phyloP scores from a whole-genome alignment of 2,113 vertebrate species.

The Anguilla rostrata region DNA sequence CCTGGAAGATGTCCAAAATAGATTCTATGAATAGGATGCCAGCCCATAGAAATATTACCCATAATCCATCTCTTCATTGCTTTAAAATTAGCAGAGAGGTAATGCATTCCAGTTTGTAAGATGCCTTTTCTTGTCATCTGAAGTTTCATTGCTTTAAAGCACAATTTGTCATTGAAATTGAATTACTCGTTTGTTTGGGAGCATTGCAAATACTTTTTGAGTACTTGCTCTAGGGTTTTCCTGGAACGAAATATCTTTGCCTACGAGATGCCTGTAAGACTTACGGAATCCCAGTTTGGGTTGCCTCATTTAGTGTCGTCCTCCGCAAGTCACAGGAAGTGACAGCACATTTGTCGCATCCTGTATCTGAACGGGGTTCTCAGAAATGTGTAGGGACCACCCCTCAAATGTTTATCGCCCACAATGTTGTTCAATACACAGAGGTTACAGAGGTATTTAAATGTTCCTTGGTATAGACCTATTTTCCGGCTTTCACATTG shows the following conservation, averaged over 20 bases:
- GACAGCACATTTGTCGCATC: background rate
- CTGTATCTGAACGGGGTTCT: background rate
- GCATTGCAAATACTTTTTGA: background rate
- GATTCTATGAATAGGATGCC: too few relatives aligned
- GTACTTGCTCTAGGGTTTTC: background rate
- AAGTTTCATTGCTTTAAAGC: background rate
- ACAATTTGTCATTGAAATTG: background rate
- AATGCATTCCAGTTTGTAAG: background rate
- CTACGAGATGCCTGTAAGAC: background rate
- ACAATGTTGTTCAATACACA: background rate
- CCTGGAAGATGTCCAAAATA: background rate
- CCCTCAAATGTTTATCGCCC: background rate
- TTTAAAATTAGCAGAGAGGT: background rate
- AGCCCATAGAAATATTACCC: background rate
- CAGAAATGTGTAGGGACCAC: background rate
- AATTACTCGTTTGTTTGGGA: background rate
- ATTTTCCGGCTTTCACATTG: slow-evolving; percentile 7
- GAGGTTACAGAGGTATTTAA: background rate
- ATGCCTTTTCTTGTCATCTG: background rate
- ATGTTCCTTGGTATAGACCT: background rate
- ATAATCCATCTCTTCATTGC: background rate
- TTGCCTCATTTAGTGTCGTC: background rate
- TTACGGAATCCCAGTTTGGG: background rate
- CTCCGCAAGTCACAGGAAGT: background rate
- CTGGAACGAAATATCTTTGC: background rate